Conservation (phyloP, 2,888 invertebrate genomes). For the Rhagonycha fulva region DNA sequence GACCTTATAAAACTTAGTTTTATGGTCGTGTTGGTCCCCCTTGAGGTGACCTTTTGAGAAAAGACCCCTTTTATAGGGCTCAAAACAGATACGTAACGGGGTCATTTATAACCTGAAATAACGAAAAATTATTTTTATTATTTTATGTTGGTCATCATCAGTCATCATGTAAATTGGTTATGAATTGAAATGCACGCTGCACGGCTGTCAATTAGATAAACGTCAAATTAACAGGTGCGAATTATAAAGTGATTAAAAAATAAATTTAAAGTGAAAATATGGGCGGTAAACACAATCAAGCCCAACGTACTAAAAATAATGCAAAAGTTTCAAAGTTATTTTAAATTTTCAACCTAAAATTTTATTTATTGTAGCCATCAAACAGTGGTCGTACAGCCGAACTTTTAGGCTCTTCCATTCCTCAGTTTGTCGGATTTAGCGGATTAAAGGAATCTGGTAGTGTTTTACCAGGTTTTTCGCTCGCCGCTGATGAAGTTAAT, state of each 20-base stretch:
- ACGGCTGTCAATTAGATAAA: not conserved
- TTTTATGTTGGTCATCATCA: too few species aligned
- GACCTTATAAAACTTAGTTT: too few species aligned
- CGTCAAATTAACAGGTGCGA: not conserved
- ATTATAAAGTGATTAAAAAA: not conserved
- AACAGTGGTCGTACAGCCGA: constrained; percentile 90
- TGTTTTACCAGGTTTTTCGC: constrained; percentile 59
- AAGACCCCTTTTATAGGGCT: too few species aligned
- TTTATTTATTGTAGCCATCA: constrained; percentile 71
- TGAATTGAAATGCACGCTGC: too few species aligned
- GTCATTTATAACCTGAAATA: too few species aligned
- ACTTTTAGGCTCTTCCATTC: constrained; percentile 64
- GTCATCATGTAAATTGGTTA: too few species aligned
- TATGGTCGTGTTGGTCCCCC: too few species aligned
- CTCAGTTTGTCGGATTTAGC: constrained; percentile 69
- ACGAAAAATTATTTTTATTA: too few species aligned
- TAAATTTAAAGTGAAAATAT: constrained; percentile 48
- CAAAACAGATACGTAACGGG: too few species aligned
- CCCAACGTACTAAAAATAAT: constrained; percentile 87
- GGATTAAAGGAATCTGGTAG: constrained; percentile 65
- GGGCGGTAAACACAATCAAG: constrained; percentile 82
- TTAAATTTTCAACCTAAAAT: not conserved
- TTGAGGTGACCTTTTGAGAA: too few species aligned
- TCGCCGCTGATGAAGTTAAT: constrained; percentile 65
- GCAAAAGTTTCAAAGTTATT: constrained; percentile 55